Conservation (phyloP, 1,140 invertebrate species). For the Thalassaphorura encarpata region DNA sequence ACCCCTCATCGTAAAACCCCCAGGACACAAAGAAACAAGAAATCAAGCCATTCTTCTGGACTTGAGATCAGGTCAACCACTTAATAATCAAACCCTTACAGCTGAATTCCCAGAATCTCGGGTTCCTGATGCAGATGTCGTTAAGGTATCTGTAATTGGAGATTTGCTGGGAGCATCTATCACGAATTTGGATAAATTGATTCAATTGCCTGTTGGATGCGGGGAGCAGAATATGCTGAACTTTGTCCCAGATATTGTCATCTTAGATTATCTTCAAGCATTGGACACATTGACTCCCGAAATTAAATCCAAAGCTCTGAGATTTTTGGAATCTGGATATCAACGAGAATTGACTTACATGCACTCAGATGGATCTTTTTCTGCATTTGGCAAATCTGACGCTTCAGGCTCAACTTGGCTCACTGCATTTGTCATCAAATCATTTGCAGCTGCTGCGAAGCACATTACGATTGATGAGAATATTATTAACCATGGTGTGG, state of each 20-base stretch:
- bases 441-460: slow-evolving; percentile 66
- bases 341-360: slow-evolving; percentile 65
- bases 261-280: slow-evolving; percentile 63
- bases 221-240: slow-evolving; percentile 92
- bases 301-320: slow-evolving; percentile 60
- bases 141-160: slow-evolving; percentile 60
- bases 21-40: slow-evolving; percentile 7
- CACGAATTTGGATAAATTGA: slow-evolving; percentile 59
- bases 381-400: slow-evolving; percentile 76
- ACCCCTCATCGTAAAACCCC: slow-evolving; percentile 15
- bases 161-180: slow-evolving; percentile 65
- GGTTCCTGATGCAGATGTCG: slow-evolving; percentile 53
- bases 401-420: slow-evolving; percentile 83
- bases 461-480: slow-evolving; percentile 68
- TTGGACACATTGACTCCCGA: slow-evolving; percentile 40
- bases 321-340: slow-evolving; percentile 73
- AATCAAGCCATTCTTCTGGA: slow-evolving; percentile 10
- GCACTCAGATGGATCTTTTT: slow-evolving; percentile 79
- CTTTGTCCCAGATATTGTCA: slow-evolving; percentile 80
- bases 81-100: background rate
- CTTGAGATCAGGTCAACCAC: slow-evolving; percentile 20
- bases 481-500: slow-evolving; percentile 44
- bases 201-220: slow-evolving; percentile 73
- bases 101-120: slow-evolving; percentile 34
- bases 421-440: slow-evolving; percentile 84